Base-by-base conservation (phyloP, 2,797 vertebrate species). In the Denticeps clupeoides region DNA sequence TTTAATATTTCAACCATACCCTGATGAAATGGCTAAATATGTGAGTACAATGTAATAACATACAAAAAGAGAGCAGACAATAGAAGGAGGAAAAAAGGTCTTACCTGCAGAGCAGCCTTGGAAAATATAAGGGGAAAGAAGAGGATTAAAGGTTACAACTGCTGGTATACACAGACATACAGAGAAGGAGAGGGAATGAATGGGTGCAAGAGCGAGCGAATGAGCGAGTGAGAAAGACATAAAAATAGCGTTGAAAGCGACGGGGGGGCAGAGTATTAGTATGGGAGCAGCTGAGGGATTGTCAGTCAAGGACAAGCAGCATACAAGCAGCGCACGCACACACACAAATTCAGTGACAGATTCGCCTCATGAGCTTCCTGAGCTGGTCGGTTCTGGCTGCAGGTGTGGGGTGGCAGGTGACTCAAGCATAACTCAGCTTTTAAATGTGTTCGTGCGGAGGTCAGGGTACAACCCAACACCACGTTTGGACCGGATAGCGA, bases 41-140 rank as follows among this genome's bases (percentile, higher is more conserved):
- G n/a, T n/a, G n/a, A n/a, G n/a, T n/a, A n/a, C n/a, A n/a, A n/a
- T n/a, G n/a, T n/a, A n/a, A n/a, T n/a, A n/a, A n/a, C n/a, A n/a
- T n/a, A n/a, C n/a, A 16, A 19, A 42, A 19, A 32, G 10, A 25
- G 8, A 23, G 1, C 28, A 28, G n/a, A 47, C 37, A 41, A 8
- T 42, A 11, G 47, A 54, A 49, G 55, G 31, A 46, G n/a, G 24
- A 24, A 32, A 27, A 45, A 54, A 62, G 45, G 47, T 55, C 86
- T 91, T 84, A 93, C 91, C 90, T 91, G 88, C 68, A 93, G 70
- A 65, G 87, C 83, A 80, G 89, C 88, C 89, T 94, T 82, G 62
- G 59, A 75, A 51, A 65, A 81, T 79, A 51, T 75, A 53, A 61
- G 59, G 63, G 56, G 40, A 41, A 51, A 59, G 52, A 61, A 48